These are phyloP conservation scores for Ecdyonurus torrentis DNA, from an alignment of 2,888 invertebrate species.

Conservation along the genomic window DNA sequence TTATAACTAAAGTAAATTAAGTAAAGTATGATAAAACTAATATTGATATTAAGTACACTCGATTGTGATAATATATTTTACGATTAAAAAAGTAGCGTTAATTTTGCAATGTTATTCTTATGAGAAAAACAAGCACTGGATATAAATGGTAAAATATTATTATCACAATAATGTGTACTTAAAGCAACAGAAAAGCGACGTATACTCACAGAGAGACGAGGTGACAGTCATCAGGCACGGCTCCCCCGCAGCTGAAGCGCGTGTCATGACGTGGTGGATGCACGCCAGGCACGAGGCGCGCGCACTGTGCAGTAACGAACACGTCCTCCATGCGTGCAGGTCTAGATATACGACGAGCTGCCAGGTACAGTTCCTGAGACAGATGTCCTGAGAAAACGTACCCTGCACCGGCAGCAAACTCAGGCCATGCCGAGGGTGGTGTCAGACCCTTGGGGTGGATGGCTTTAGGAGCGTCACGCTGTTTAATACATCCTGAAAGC, in stretches of 20 bases:
- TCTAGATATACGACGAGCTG: neutral
- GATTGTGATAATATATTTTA: too few species aligned
- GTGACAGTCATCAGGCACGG: neutral
- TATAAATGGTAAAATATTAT: too few species aligned
- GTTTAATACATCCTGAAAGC: neutral
- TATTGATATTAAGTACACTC: too few species aligned
- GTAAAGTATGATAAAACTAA: too few species aligned
- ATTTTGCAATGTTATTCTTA: too few species aligned
- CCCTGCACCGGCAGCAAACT: neutral
- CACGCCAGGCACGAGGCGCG: neutral
- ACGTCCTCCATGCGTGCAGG: neutral
- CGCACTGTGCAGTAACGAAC: neutral
- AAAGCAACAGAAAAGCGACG: too few species aligned
- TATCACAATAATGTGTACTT: too few species aligned
- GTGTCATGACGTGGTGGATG: slow-evolving; percentile 1
- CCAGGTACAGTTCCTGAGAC: neutral
- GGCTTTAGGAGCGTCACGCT: neutral
- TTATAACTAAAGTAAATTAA: too few species aligned
- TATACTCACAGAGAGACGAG: neutral
- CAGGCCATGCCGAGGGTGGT: neutral
- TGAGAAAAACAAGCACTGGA: too few species aligned
- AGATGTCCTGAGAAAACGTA: neutral
- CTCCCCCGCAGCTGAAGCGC: slow-evolving; percentile 1
- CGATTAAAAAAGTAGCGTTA: too few species aligned
- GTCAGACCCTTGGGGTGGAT: neutral